These are phyloP conservation scores for Phaethon lepturus DNA, from an alignment of 2,113 vertebrate species.

Conservation along the genomic window DNA sequence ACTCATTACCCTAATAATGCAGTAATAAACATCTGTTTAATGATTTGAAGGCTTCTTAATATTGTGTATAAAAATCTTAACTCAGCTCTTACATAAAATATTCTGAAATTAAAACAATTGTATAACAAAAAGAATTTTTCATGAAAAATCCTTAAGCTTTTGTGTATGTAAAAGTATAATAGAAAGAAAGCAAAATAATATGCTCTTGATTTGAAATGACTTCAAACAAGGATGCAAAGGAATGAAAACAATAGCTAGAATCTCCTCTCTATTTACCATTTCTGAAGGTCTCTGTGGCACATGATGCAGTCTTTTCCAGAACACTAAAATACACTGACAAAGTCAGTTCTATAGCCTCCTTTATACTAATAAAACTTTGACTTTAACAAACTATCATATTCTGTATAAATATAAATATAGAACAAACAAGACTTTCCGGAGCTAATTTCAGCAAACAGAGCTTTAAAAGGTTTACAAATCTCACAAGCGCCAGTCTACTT, in stretches of 20 bases:
- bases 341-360: slow-evolving; percentile 20
- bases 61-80: slow-evolving; percentile 29
- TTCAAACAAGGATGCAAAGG: slow-evolving; percentile 84
- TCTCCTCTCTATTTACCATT: slow-evolving; percentile 86
- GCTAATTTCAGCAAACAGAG: not conserved
- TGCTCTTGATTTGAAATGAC: slow-evolving; percentile 76
- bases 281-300: slow-evolving; percentile 79
- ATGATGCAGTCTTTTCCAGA: slow-evolving; percentile 25
- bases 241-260: slow-evolving; percentile 91
- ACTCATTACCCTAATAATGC: slow-evolving; percentile 61
- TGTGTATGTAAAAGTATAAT: slow-evolving; percentile 50
- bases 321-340: slow-evolving; percentile 43
- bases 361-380: slow-evolving; percentile 75
- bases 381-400: slow-evolving; percentile 32
- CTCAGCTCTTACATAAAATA: slow-evolving; percentile 41
- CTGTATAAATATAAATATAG: not conserved
- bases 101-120: slow-evolving; percentile 60
- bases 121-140: slow-evolving; percentile 53
- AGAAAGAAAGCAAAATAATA: slow-evolving; percentile 66
- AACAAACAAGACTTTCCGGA: not conserved
- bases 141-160: not conserved
- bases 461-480: not conserved
- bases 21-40: slow-evolving; percentile 65
- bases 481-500: not conserved
- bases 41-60: slow-evolving; percentile 47